phyloP scores from a whole-genome alignment of 2,888 invertebrate species.

The Platypus cylindrus region DNA sequence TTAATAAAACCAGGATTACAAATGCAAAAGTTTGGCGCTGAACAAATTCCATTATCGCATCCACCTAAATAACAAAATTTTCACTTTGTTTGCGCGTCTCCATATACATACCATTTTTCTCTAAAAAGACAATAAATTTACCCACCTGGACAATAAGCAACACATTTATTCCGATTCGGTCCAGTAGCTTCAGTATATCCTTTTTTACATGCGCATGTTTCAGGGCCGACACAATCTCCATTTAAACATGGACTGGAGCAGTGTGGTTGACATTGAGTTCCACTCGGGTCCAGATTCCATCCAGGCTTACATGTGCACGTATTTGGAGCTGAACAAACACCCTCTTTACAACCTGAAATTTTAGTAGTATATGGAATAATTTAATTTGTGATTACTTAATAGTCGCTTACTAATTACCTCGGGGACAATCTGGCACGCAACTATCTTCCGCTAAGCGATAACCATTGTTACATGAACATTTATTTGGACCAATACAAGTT shows the following conservation, averaged over 20 bases:
- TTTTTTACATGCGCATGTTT: slow-evolving; percentile 32
- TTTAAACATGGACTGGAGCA: slow-evolving; percentile 43
- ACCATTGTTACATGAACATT: slow-evolving; percentile 38
- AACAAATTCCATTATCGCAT: slow-evolving; percentile 60
- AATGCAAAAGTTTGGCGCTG: slow-evolving; percentile 59
- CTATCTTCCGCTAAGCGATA: slow-evolving; percentile 24
- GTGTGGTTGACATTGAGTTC: slow-evolving; percentile 31
- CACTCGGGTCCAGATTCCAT: slow-evolving; percentile 22
- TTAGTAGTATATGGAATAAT: neutral
- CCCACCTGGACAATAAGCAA: slow-evolving; percentile 42
- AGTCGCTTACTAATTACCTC: no score
- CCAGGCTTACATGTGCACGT: slow-evolving; percentile 39
- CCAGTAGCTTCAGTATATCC: slow-evolving; percentile 34
- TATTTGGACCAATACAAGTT: slow-evolving; percentile 37
- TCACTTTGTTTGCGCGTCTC: neutral
- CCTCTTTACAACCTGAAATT: slow-evolving; percentile 34
- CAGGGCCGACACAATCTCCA: slow-evolving; percentile 33
- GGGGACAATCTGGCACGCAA: slow-evolving; percentile 32
- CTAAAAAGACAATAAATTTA: neutral
- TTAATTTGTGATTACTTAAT: neutral
- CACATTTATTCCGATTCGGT: slow-evolving; percentile 32
- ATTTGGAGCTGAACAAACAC: slow-evolving; percentile 40
- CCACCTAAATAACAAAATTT: slow-evolving; percentile 33
- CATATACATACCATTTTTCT: neutral
- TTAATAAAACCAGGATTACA: slow-evolving; percentile 58